phyloP scores from a whole-genome alignment of 2,113 vertebrate species.

The Hylia prasina region DNA sequence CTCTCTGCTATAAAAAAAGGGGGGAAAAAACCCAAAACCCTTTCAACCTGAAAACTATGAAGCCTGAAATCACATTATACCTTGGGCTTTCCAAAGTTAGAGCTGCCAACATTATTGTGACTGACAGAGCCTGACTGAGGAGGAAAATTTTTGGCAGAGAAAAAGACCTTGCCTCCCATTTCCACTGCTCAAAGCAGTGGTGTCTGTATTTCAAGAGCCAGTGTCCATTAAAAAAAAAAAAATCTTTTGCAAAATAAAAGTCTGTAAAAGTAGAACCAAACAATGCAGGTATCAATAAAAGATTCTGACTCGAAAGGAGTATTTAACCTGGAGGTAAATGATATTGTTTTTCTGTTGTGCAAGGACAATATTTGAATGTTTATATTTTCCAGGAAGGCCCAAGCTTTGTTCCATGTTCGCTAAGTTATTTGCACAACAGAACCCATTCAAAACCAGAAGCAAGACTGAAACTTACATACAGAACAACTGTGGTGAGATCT shows the following conservation, averaged over 20 bases:
- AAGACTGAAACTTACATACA: fast-evolving
- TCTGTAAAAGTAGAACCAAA: conserved; percentile 34
- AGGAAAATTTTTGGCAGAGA: conserved; percentile 53
- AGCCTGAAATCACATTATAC: conserved; percentile 54
- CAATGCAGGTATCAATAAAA: conserved; percentile 30
- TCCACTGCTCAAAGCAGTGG: conserved; percentile 26
- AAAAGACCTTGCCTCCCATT: conserved; percentile 42
- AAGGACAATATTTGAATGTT: neutral
- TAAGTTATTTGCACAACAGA: neutral
- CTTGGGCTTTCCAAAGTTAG: conserved; percentile 49
- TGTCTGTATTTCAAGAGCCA: conserved; percentile 55
- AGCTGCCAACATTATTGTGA: conserved; percentile 47
- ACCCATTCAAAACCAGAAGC: neutral
- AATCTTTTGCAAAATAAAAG: conserved; percentile 39
- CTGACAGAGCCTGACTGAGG: conserved; percentile 37
- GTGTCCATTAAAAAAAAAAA: conserved; percentile 25
- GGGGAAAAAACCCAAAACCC: fast-evolving
- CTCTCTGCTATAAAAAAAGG: neutral
- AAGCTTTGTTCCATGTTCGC: neutral
- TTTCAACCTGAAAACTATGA: conserved; percentile 23
- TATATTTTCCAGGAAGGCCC: neutral
- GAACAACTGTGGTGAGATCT: neutral
- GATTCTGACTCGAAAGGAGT: neutral
- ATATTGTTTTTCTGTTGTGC: neutral
- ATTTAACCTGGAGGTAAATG: neutral